Base-by-base conservation (phyloP, 2,797 vertebrate genomes). In the Syndactyla subalaris region DNA sequence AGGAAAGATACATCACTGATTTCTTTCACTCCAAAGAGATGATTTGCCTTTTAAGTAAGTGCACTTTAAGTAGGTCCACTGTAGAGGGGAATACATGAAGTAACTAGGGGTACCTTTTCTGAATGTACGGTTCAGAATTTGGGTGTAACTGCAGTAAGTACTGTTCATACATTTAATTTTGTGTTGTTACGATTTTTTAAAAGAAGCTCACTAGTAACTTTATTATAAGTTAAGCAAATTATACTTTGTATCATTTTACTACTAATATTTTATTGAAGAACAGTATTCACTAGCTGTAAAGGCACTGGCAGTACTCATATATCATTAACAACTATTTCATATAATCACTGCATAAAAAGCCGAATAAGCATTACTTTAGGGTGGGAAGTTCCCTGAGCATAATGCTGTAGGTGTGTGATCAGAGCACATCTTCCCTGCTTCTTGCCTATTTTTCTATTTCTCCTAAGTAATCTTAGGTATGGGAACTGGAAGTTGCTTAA, bases 191-290 rank as follows among this genome's bases (percentile, higher is more conserved):
- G 45, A 39, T 82, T 82, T 72, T 93, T 76, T 43, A 45, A 61
- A 88, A 92, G 39, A 17, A n/a, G 8, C 32, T 92, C 26, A 59
- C 91, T 85, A 81, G 22, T 22, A 84, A 78, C 30, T 83, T 84
- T 63, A 73, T 87, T 59, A 3, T 48, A 78, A 78, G 43, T 86
- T 84, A 89, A 76, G 62, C 36, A 92, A 91, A 89, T 93, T 67
- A 82, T 8, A 71, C 12, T 82, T 94, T 81, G 43, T 62, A 30
- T 79, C 7, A 2, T 79, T 89, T 89, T 86, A 86, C 41, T 65
- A 39, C 39, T 81, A 68, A 52, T 87, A 49, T 73, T 95, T 93
- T 93, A 82, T 41, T 89, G 75, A 82, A 82, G 77, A 81, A 73
- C 16, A 55, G 79, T 86, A 67, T 92, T 94, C 74, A 70, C 30